Base-by-base conservation (phyloP, 2,113 vertebrate genomes). In the Malurus elegans region DNA sequence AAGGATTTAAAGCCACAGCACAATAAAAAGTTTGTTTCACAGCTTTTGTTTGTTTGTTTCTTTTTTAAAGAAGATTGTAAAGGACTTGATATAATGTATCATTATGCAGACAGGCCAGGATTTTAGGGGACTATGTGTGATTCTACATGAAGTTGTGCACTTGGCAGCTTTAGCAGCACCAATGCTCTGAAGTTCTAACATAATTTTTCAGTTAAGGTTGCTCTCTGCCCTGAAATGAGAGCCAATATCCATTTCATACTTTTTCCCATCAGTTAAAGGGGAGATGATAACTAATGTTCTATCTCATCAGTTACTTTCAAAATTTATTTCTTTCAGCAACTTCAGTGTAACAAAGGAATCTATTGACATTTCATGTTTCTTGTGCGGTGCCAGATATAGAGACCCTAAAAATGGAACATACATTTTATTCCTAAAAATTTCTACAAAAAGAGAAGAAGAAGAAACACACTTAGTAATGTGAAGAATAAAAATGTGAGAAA, bases 401-500 rank as follows among this genome's bases (percentile, higher is more conserved):
- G 14, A 89, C 18, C 23, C 16, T 79, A 91, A 90, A 95, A 79
- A 73, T 18, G 36, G 50, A 79, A 34, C 26, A 48, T 15, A 34
- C 2, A 74, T 6, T 92, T 81, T 74, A 71, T 53, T 92, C 78
- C 71, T 45, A 72, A 92, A 47, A 73, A 32, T 67, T 70, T 71
- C 47, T 73, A 51, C 16, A 18, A 54, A 73, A 92, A 64, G 7
- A 75, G 51, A 72, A 84, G 24, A 72, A 78, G 48, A 84, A 88
- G 50, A 83, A 80, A 79, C 25, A 50, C 6, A n/a, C n/a, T 50
- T 36, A 44, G 29, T 19, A 72, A 89, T 60, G 10, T 53, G 28
- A 87, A 91, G 54, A 94, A 79, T 75, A 56, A 81, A 85, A 86
- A 65, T 32, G 47, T 66, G 78, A 84, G 48, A 58, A 65, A 86